Conservation (phyloP, 2,888 invertebrate genomes). For the Eupithecia centaureata region DNA sequence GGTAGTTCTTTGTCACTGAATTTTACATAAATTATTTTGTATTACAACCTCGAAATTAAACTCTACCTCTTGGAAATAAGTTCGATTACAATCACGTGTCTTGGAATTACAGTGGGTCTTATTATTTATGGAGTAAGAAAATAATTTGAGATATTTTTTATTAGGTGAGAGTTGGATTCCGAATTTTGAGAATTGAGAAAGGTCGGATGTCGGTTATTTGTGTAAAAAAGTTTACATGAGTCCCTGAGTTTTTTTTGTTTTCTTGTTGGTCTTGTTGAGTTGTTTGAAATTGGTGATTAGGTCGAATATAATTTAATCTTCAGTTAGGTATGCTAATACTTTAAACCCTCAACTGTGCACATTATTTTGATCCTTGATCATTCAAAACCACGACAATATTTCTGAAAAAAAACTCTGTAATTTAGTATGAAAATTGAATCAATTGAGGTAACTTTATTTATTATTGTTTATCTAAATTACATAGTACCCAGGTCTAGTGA, state of each 20-base stretch:
- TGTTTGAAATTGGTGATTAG: background rate
- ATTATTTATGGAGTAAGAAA: slow-evolving; percentile 26
- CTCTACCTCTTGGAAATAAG: slow-evolving; percentile 11
- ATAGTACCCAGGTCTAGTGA: no score
- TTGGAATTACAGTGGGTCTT: slow-evolving; percentile 10
- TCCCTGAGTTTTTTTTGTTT: background rate
- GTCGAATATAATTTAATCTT: background rate
- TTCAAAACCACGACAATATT: no score
- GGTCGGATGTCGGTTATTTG: slow-evolving; percentile 3
- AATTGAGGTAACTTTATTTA: no score
- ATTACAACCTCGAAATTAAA: slow-evolving; percentile 13
- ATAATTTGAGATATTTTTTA: slow-evolving; percentile 30
- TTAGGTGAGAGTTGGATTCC: slow-evolving; percentile 27
- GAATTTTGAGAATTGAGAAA: slow-evolving; percentile 22
- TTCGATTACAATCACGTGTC: background rate
- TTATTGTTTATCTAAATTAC: no score
- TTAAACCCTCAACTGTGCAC: no score
- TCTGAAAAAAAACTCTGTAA: no score
- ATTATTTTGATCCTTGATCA: no score
- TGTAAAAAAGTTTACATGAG: background rate
- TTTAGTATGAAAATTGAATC: no score
- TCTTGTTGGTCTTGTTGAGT: background rate
- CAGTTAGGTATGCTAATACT: no score
- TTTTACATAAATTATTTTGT: slow-evolving; percentile 33
- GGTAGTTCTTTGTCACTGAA: slow-evolving; percentile 67